These are phyloP conservation scores for Cremastinae sp. DNA, from an alignment of 2,888 invertebrate species.

Conservation along the genomic window DNA sequence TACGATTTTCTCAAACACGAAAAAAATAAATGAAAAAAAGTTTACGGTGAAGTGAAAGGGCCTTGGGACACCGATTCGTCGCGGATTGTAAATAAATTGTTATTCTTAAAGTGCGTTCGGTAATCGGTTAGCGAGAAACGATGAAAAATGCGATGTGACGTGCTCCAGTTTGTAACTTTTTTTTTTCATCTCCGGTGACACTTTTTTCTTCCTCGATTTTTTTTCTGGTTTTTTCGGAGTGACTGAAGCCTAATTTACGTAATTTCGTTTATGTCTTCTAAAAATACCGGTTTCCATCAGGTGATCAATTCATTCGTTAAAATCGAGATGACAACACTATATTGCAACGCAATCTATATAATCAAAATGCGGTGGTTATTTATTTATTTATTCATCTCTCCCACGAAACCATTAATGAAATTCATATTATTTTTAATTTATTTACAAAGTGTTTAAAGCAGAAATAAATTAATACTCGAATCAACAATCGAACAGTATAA, in stretches of 20 bases:
- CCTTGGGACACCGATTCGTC: conserved; percentile 25
- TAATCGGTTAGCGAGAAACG: conserved; percentile 6
- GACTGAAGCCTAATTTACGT: neutral
- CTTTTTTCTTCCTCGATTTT: neutral
- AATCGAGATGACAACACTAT: conserved; percentile 26
- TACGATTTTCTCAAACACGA: neutral
- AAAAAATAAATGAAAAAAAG: neutral
- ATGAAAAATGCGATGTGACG: neutral
- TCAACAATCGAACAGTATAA: no score
- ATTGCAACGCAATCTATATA: neutral
- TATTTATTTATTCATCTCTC: neutral
- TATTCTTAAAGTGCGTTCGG: conserved; percentile 23
- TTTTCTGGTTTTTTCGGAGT: neutral
- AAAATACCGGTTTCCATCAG: conserved; percentile 31
- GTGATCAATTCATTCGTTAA: conserved; percentile 24
- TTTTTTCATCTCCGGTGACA: neutral
- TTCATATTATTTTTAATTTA: no score
- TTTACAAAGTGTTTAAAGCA: no score
- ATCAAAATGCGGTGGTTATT: conserved; percentile 7
- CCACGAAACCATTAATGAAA: no score
- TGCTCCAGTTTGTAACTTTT: neutral
- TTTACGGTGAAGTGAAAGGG: conserved; percentile 50
- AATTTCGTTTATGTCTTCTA: conserved; percentile 1
- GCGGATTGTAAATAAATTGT: conserved; percentile 51
- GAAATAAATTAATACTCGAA: no score